Percentiles rank a stretch among this genome's conserved stretches.
Conservation (phyloP, 2,113 vertebrate species). For the Plectropomus leopardus region DNA sequence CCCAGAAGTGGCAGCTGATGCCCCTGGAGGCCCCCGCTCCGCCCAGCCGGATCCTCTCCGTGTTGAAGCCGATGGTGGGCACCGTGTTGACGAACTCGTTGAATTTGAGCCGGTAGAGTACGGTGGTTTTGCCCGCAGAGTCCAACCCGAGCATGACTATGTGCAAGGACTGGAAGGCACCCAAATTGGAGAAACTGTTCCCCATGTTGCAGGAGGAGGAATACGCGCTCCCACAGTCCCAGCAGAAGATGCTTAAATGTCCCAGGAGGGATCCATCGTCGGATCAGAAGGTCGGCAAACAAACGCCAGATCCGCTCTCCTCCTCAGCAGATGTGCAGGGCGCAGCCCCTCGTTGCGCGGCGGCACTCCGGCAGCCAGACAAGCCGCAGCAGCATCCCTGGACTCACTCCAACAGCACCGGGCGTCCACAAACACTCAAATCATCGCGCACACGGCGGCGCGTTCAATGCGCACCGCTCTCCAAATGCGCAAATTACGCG, state of each 20-base stretch:
- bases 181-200: constrained; percentile 93
- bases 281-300: neutral
- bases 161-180: constrained; percentile 95
- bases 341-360: constrained; percentile 46
- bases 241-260: constrained; percentile 38
- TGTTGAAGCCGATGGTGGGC: constrained; percentile 98
- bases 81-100: constrained; percentile 99
- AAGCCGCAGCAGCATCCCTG: constrained; percentile 72
- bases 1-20: constrained; percentile 98
- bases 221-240: constrained; percentile 14
- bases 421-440: neutral
- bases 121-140: constrained; percentile 96
- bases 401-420: constrained; percentile 52
- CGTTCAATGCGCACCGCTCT: neutral
- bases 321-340: constrained; percentile 38
- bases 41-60: constrained; percentile 92
- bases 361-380: constrained; percentile 63
- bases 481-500: constrained; percentile 60
- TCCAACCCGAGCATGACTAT: constrained; percentile 98
- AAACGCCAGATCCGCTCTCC: constrained; percentile 5
- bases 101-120: constrained; percentile 95
- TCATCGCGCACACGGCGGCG: constrained; percentile 12
- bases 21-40: constrained; percentile 92
- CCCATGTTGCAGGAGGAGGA: constrained; percentile 86
- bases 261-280: constrained; percentile 43